Evolutionary conservation across 92 coral and sea anemone species (phyloP), one percentile per base, ranked within the genome.

Genomic region (Umimayanthus kanabou): DNA sequence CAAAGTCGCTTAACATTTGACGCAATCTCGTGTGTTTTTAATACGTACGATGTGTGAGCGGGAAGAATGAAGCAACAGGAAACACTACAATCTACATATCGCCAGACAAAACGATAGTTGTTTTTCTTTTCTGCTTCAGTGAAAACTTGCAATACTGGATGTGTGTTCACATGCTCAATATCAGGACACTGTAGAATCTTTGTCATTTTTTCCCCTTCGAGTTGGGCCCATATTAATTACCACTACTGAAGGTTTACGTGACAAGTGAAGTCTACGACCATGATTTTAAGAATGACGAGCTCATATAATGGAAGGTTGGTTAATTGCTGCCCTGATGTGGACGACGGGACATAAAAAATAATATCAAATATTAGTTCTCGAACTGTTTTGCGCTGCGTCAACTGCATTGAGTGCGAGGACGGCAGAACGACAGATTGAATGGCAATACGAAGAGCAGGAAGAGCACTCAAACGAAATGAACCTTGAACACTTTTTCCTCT

Each of bases 151-250:
- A 78, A 10, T 53, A 53, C 65, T 57, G 65, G 16, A 8, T 49
- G 16, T 47, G 66, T 14, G 6, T 29, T 40, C 39, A n/a, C 29
- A 13, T n/a, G 6, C 10, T 26, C 22, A 10, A 50, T 58, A n/a
- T 49, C 39, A 30, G 37, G 75, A 25, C 23, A 70, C 14, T 70
- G 39, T 9, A 72, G 9, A 50, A 50, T 29, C 23, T 5, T 13
- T 28, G 15, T 28, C 53, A 50, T 20, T 6, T 45, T 43, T 23
- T 43, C 22, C 14, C 65, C 81, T 77, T 77, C 37, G 61, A n/a
- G 81, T 47, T 47, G 81, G 80, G 80, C 55, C 55, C 30, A 45
- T 9, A 49, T 47, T 49, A 29, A 33, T 80, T 79, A 47, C n/a
- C 47, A 80, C 55, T 53, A 14, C 25, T 61, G 69, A 61, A 13